These are phyloP conservation scores for Ptychoptera contaminata DNA, from an alignment of 2,888 invertebrate species.

Conservation along the genomic window DNA sequence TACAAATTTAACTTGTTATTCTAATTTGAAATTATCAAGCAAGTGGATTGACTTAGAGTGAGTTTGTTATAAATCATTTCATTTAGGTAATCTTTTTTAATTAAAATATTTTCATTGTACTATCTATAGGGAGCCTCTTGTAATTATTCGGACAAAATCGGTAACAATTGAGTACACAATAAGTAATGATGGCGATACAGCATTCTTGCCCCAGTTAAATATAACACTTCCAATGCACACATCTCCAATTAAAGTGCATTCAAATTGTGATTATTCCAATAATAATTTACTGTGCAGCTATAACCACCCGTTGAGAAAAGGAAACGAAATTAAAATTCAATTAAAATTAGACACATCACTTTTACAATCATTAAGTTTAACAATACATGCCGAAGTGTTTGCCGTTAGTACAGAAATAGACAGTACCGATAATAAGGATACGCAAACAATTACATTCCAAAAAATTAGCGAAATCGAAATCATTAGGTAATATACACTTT, in stretches of 20 bases:
- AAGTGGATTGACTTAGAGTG: background rate
- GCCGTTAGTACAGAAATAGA: slow-evolving; percentile 26
- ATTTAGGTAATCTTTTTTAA: background rate
- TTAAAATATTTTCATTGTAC: too few relatives aligned
- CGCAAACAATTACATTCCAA: slow-evolving; percentile 18
- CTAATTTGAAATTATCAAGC: slow-evolving; percentile 6
- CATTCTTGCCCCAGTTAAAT: slow-evolving; percentile 20
- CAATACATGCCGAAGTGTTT: slow-evolving; percentile 24
- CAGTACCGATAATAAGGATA: slow-evolving; percentile 20
- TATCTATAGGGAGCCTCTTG: slow-evolving; percentile 6
- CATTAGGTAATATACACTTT: slow-evolving; percentile 21
- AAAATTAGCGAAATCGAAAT: slow-evolving; percentile 29
- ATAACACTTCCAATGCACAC: slow-evolving; percentile 18
- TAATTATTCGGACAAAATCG: slow-evolving; percentile 6
- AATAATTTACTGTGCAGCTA: slow-evolving; percentile 2
- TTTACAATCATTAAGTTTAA: slow-evolving; percentile 16
- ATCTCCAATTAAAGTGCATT: slow-evolving; percentile 7
- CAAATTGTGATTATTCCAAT: slow-evolving; percentile 7
- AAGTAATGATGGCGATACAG: slow-evolving; percentile 22
- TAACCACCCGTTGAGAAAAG: slow-evolving; percentile 4
- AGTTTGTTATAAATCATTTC: background rate
- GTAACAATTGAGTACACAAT: slow-evolving; percentile 12
- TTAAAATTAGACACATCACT: background rate
- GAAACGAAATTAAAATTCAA: background rate
- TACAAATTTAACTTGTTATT: slow-evolving; percentile 6